Evolutionary conservation across 2,888 invertebrate species (phyloP), one percentile per base, ranked within the genome.

Genomic region (Drosophila atripex): DNA sequence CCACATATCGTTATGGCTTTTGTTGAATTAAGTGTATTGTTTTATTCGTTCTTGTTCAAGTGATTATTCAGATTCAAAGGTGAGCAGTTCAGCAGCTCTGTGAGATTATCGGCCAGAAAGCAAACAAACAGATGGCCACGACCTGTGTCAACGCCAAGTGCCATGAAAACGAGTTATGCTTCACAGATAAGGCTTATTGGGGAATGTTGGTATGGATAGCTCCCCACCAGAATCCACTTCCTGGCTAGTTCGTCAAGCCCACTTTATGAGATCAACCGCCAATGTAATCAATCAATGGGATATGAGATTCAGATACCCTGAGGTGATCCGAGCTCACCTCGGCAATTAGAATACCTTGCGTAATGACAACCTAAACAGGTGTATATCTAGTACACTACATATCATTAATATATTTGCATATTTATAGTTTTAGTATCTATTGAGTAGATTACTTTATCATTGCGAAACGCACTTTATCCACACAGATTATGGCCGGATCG

Each of bases 1-100:
- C 70, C 68, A 79, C 88, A 76, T 83, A 83, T 73, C 75, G 68
- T 73, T 77, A 73, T 71, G 71, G 45, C 54, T 70, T 70, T 54
- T 46, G 73, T 77, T 69, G 57, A 64, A 59, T 71, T 63, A 73
- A 66, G 14, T 23, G 50, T 56, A 25, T 63, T 63, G 32, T 49
- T 63, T 43, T 43, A 55, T 43, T 72, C 65, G 39, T 46, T 61
- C 32, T 45, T 12, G 41, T 56, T 45, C 46, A 4, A 41, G 35
- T 64, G 46, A 16, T 18, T 23, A 53, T 45, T 63, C 49, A 66
- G n/a, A 16, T 41, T 35, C 30, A 51, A 53, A 41, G 18, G 14
- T 39, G 18, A 50, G 35, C 23, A 35, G 14, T 16, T 35, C 21
- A 3, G 18, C 45, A 14, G n/a, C 8, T 38, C 23, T 25, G 32